phyloP scores from a whole-genome alignment of 1,140 invertebrate species.

The Andricus grossulariae region DNA sequence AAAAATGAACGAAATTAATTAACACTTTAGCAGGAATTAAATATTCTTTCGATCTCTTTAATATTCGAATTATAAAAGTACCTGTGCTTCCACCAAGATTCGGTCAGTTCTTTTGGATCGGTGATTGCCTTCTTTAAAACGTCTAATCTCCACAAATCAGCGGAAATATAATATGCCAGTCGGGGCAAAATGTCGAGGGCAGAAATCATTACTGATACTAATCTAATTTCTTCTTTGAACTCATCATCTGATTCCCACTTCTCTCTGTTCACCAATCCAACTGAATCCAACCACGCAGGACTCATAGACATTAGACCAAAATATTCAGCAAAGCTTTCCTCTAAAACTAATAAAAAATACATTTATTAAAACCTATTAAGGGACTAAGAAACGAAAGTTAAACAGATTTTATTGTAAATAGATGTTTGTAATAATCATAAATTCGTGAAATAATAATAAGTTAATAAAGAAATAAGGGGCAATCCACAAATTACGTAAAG shows the following conservation, averaged over 20 bases:
- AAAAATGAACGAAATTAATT: slow-evolving; percentile 19
- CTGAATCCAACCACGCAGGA: slow-evolving; percentile 59
- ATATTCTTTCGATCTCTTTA: background rate
- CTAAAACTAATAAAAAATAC: slow-evolving; percentile 52
- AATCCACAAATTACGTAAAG: too few species aligned
- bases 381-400: slow-evolving; percentile 8
- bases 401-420: background rate
- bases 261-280: slow-evolving; percentile 52
- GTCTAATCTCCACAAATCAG: slow-evolving; percentile 79
- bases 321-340: slow-evolving; percentile 63
- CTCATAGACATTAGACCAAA: slow-evolving; percentile 66
- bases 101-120: slow-evolving; percentile 57
- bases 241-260: slow-evolving; percentile 50
- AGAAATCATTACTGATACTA: slow-evolving; percentile 64
- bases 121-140: slow-evolving; percentile 72
- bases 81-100: slow-evolving; percentile 75
- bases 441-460: too few species aligned
- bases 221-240: slow-evolving; percentile 52
- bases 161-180: slow-evolving; percentile 78
- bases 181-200: slow-evolving; percentile 66
- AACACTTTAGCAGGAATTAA: background rate
- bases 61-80: slow-evolving; percentile 56
- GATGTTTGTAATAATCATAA: too few species aligned
- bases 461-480: too few species aligned
- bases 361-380: background rate